These are phyloP conservation scores for Dipus sagitta DNA, from an alignment of 2,797 vertebrate genomes.

Conservation along the genomic window DNA sequence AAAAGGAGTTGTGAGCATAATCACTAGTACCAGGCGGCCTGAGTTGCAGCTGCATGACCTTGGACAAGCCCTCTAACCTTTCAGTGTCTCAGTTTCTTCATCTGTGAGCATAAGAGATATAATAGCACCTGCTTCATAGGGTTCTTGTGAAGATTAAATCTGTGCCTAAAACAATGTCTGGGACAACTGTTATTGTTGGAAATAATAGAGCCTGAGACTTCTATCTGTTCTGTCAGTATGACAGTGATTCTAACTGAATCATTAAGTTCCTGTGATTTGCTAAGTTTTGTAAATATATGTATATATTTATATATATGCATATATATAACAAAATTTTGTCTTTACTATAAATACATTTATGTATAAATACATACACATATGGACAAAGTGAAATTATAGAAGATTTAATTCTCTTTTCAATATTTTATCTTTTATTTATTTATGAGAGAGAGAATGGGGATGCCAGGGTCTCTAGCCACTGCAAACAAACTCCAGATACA, in stretches of 20 bases:
- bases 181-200: not conserved
- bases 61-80: slow-evolving; percentile 13
- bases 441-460: no score
- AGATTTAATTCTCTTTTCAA: no score
- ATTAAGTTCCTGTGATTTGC: slow-evolving; percentile 56
- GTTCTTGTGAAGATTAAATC: slow-evolving; percentile 38
- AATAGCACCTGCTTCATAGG: not conserved
- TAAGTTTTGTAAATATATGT: not conserved
- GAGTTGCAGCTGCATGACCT: slow-evolving; percentile 15
- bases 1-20: slow-evolving; percentile 1
- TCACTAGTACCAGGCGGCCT: slow-evolving; percentile 15
- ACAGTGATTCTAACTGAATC: slow-evolving; percentile 28
- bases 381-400: slow-evolving; percentile 33
- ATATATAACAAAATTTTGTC: not conserved
- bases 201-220: slow-evolving; percentile 43
- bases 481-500: no score
- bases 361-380: not conserved
- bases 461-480: no score
- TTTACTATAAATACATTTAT: slow-evolving; percentile 1
- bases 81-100: slow-evolving; percentile 29
- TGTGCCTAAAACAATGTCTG: slow-evolving; percentile 26
- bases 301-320: slow-evolving; percentile 21
- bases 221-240: slow-evolving; percentile 16
- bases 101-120: slow-evolving; percentile 10
- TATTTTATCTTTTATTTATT: no score